Conservation (phyloP, 2,888 invertebrate species). For the Melanostoma scalare region DNA sequence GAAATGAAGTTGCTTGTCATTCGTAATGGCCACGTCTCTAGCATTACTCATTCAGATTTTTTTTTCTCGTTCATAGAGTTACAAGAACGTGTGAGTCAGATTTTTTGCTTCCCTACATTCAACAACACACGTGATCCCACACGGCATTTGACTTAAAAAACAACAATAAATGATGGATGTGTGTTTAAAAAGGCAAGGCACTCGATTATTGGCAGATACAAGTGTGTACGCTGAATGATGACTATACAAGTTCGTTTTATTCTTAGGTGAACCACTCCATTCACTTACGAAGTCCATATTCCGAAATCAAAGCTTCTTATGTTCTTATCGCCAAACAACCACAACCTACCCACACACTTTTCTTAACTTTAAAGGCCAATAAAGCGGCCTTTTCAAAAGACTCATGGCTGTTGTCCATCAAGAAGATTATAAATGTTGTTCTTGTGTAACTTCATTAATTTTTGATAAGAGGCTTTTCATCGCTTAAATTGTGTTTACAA, state of each 20-base stretch:
- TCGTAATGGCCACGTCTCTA: not conserved
- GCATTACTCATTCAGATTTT: constrained; percentile 11
- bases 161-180: too few species aligned
- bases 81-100: constrained; percentile 24
- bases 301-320: not conserved
- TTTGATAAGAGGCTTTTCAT: constrained; percentile 49
- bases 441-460: constrained; percentile 38
- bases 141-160: not conserved
- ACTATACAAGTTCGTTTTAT: too few species aligned
- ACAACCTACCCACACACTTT: not conserved
- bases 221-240: too few species aligned
- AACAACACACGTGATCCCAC: constrained; percentile 6
- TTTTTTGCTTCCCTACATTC: not conserved
- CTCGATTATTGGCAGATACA: too few species aligned
- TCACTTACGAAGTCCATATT: too few species aligned
- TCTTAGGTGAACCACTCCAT: too few species aligned
- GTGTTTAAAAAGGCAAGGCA: too few species aligned
- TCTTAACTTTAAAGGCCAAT: not conserved
- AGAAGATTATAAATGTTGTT: not conserved
- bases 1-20: not conserved
- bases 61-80: too few species aligned
- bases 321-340: not conserved
- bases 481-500: constrained; percentile 39
- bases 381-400: not conserved
- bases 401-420: not conserved